Base-by-base conservation (phyloP, 92 coral and sea anemone genomes). In the Umimayanthus chanpuru region DNA sequence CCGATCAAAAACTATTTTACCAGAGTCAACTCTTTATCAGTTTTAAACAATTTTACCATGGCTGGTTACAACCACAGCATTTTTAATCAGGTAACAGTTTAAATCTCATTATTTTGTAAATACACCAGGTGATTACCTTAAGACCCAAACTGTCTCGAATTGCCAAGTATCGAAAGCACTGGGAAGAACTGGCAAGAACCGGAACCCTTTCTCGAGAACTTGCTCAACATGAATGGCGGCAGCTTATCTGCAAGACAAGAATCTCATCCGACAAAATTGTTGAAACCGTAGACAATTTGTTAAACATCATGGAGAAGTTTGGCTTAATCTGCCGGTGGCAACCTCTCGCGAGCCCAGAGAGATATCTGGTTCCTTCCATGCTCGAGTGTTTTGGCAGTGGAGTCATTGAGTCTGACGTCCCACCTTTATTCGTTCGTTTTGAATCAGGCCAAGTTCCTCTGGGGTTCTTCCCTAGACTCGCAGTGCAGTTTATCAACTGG, bases 361-460 rank as follows among this genome's bases (percentile, higher is more conserved):
- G 67, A 49, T 44, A 28, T 79, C 65, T 79, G 64, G 82, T 79
- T 14, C 82, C 82, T 50, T 79, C 82, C 82, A 79, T 79, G 82
- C 82, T 79, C 21, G 67, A 79, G 66, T 23, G 67, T 10, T 16
- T 50, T 25, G 65, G 40, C 21, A 26, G 30, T 30, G 39, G 65
- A 9, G 64, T 6, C 5, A 16, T 79, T 50, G 39, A 44, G 18
- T 79, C 82, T 10, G 67, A 79, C 26, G 21, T 79, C 23, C 82
- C 82, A 15, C 15, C 82, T 28, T 50, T 79, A 23, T 79, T 44
- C 20, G 41, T 79, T 20, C 82, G 82, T 50, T 79, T 79, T 55
- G 64, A 50, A 9, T 79, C 82, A 55, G 32, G 38, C 20, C 82
- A 79, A 50, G 66, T 79, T 79, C 82, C 82, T 79, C 82, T 79